Conservation (phyloP, 1,140 invertebrate genomes). For the Tribolium castaneum region DNA sequence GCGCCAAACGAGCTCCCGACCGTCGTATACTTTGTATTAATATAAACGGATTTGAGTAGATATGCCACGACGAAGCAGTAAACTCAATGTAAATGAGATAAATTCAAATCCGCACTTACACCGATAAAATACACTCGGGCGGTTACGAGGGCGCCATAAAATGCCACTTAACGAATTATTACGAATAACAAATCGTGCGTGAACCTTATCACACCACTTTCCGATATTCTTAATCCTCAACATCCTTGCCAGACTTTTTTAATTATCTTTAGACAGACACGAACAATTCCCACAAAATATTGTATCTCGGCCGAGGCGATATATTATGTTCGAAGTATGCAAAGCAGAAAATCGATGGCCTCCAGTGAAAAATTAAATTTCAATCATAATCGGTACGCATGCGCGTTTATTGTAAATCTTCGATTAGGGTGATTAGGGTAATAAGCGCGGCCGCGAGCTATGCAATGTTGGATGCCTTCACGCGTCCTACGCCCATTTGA, state of each 20-base stretch:
- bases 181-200: constrained; percentile 32
- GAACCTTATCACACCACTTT: constrained; percentile 8
- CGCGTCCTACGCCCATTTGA: constrained; percentile 39
- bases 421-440: constrained; percentile 57
- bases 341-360: constrained; percentile 49
- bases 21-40: constrained; percentile 11
- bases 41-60: constrained; percentile 23
- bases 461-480: constrained; percentile 44
- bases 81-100: constrained; percentile 33
- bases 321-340: constrained; percentile 47
- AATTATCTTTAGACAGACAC: constrained; percentile 38
- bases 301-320: constrained; percentile 35
- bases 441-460: constrained; percentile 49
- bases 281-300: constrained; percentile 38
- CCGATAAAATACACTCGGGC: constrained; percentile 22
- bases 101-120: constrained; percentile 28
- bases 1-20: neutral
- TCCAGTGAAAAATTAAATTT: constrained; percentile 54
- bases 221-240: neutral
- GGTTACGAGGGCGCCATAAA: constrained; percentile 18
- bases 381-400: constrained; percentile 53
- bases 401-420: constrained; percentile 55
- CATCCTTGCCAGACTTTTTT: constrained; percentile 23
- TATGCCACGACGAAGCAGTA: neutral
- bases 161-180: constrained; percentile 34